phyloP scores from a whole-genome alignment of 1,140 invertebrate species.

The Cyrtorhinus lividipennis region DNA sequence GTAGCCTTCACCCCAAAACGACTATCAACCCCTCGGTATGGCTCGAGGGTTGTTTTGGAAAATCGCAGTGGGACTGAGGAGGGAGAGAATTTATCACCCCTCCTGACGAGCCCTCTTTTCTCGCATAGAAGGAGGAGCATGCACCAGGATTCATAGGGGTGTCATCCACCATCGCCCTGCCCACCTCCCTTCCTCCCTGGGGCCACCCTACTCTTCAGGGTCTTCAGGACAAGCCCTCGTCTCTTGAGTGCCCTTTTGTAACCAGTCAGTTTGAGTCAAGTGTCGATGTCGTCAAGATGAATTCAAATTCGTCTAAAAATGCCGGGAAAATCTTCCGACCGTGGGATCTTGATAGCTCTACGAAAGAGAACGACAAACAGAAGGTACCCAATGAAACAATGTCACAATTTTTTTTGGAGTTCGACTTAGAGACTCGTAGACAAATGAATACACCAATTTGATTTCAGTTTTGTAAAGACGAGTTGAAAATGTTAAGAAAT shows the following conservation, averaged over 20 bases:
- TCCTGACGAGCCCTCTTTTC: not conserved
- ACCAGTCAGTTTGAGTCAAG: not conserved
- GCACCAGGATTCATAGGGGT: not conserved
- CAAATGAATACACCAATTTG: not conserved
- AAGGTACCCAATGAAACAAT: not conserved
- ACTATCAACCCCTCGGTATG: no score
- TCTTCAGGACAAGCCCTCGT: not conserved
- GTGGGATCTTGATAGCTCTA: not conserved
- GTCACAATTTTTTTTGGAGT: not conserved
- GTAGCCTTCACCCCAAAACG: no score
- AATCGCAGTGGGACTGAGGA: not conserved
- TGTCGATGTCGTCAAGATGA: not conserved
- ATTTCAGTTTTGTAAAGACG: no score
- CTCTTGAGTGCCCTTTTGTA: not conserved
- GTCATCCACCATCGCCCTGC: not conserved
- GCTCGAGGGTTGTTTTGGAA: no score
- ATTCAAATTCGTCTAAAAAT: not conserved
- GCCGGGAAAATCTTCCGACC: not conserved
- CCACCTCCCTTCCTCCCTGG: not conserved
- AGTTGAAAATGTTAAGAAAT: no score
- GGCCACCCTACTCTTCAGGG: not conserved
- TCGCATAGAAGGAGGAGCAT: not conserved
- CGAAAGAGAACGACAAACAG: not conserved
- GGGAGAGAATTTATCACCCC: constrained; percentile 7
- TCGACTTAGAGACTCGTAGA: not conserved